Evolutionary conservation across 2,888 invertebrate species (phyloP).

Genomic region (Oeneis ivallda): DNA sequence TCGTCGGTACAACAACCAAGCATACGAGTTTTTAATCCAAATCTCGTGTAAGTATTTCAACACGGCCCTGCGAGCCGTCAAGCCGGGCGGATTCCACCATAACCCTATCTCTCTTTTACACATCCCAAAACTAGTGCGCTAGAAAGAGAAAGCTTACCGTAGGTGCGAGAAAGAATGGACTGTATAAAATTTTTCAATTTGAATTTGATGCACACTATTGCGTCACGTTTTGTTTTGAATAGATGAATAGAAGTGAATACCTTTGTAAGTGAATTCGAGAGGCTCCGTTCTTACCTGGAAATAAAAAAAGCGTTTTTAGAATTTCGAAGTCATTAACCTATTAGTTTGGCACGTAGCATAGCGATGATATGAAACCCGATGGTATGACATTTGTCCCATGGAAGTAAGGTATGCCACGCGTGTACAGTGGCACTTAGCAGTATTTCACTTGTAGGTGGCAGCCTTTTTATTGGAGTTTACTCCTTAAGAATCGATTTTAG

Average conservation of each 20-base stretch:
- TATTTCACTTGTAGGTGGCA: too few species aligned
- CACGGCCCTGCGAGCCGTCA: constrained; percentile 57
- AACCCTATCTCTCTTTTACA: constrained; percentile 45
- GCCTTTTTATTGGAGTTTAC: too few species aligned
- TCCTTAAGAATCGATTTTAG: too few species aligned
- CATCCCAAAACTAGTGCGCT: constrained; percentile 27
- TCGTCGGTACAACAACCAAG: constrained; percentile 56
- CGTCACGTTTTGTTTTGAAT: constrained; percentile 42
- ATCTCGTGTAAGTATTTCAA: constrained; percentile 76
- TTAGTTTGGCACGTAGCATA: too few species aligned
- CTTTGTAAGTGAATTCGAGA: constrained; percentile 29
- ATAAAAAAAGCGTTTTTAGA: constrained; percentile 21
- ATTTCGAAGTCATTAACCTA: too few species aligned
- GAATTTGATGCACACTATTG: constrained; percentile 44
- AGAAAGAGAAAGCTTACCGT: constrained; percentile 40
- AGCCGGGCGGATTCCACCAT: constrained; percentile 50
- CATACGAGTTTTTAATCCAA: constrained; percentile 72
- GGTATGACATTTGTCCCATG: too few species aligned
- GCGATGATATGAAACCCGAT: too few species aligned
- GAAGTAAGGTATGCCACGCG: too few species aligned
- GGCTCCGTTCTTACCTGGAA: constrained; percentile 42
- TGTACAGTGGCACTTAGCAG: too few species aligned
- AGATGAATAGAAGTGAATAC: constrained; percentile 39
- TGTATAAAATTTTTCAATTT: constrained; percentile 47
- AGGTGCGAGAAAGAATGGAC: constrained; percentile 42